These are phyloP conservation scores for Acrocephalus arundinaceus DNA, from an alignment of 2,113 vertebrate genomes.

Conservation along the genomic window DNA sequence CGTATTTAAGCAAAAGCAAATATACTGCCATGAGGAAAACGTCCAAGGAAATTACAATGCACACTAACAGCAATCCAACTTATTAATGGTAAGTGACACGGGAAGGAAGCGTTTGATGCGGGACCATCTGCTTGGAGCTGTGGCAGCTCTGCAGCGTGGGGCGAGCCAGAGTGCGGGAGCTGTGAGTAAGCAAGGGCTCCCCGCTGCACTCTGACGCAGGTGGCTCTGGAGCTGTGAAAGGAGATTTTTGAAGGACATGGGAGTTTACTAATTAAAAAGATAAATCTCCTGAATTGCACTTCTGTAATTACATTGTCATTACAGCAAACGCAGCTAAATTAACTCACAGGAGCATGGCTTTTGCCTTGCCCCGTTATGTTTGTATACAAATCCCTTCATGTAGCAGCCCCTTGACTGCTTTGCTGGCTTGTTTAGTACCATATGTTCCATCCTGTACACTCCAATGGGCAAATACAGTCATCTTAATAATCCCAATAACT, in stretches of 20 bases:
- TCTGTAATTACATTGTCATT: conserved; percentile 39
- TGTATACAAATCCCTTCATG: conserved; percentile 25
- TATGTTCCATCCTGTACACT: conserved; percentile 19
- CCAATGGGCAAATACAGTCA: conserved; percentile 10
- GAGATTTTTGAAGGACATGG: conserved; percentile 53
- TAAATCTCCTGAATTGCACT: conserved; percentile 53
- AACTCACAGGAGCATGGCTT: conserved; percentile 5
- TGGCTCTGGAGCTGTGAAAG: conserved; percentile 28
- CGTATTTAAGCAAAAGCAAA: background rate
- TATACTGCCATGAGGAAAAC: background rate
- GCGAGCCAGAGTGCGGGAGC: background rate
- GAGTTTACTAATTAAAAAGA: conserved; percentile 62
- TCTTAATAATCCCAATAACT: conserved; percentile 8
- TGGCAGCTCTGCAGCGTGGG: background rate
- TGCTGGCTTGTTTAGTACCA: conserved; percentile 29
- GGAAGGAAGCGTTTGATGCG: background rate
- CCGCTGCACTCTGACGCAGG: conserved; percentile 46
- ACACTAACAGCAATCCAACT: conserved; percentile 21
- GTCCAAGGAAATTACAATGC: background rate
- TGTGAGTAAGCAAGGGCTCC: conserved; percentile 19
- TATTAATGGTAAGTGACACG: conserved; percentile 43
- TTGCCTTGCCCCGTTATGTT: conserved; percentile 16
- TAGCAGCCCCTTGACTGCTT: conserved; percentile 3
- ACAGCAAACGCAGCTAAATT: conserved; percentile 1
- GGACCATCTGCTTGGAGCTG: conserved; percentile 58